These are phyloP conservation scores for Eolophus roseicapilla DNA, from an alignment of 2,113 vertebrate species.

Conservation along the genomic window DNA sequence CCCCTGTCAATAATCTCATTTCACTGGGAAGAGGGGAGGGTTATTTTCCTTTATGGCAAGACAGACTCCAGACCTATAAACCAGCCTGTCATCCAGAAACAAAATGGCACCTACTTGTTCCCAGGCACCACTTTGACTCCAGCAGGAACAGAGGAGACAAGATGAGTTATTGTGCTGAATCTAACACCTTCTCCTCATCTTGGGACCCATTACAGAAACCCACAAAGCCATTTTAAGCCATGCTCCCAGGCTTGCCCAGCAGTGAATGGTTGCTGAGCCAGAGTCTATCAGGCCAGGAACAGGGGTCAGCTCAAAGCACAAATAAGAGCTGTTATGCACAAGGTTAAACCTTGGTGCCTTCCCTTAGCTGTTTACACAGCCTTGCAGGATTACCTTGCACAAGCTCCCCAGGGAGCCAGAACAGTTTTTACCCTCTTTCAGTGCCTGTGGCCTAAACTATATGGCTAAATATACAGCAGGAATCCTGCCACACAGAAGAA, in stretches of 20 bases:
- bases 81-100: neutral
- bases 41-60: accelerated
- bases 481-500: neutral
- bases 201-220: neutral
- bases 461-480: neutral
- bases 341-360: neutral
- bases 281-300: neutral
- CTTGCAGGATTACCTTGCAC: too few species aligned
- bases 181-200: neutral
- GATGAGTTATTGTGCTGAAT: neutral
- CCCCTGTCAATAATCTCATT: neutral
- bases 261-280: accelerated
- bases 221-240: neutral
- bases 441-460: accelerated
- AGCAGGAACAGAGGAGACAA: neutral
- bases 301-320: neutral
- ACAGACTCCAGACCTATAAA: neutral
- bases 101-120: conserved; percentile 14
- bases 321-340: neutral
- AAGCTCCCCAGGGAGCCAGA: neutral
- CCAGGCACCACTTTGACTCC: neutral
- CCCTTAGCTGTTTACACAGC: neutral
- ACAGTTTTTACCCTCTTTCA: neutral
- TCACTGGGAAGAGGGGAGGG: neutral
- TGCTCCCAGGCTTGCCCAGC: neutral